Evolutionary conservation across 64 coral and sea anemone genomes (phyloP).

Genomic region (Montipora cactus): DNA sequence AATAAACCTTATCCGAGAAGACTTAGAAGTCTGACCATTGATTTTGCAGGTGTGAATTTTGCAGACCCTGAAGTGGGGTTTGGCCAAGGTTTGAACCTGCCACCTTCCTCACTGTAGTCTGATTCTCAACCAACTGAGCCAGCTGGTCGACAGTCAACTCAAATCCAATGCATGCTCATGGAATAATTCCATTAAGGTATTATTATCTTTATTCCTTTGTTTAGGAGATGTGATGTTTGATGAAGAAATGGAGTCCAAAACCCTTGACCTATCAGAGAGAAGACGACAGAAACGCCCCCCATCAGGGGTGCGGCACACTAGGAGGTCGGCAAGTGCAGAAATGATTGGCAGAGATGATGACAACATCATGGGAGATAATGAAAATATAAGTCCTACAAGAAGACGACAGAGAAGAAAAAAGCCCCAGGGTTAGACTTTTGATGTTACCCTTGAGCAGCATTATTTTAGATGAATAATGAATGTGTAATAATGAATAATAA

Average conservation of each 20-base stretch:
- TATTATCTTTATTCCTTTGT: neutral
- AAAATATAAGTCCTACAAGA: slow-evolving; percentile 79
- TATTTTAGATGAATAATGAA: too few relatives aligned
- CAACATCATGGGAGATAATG: slow-evolving; percentile 53
- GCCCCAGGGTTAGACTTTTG: slow-evolving; percentile 63
- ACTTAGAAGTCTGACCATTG: too few relatives aligned
- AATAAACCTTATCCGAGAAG: too few relatives aligned
- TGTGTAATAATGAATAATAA: too few relatives aligned
- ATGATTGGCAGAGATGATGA: slow-evolving; percentile 77
- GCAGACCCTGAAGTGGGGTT: too few relatives aligned
- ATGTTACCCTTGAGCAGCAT: neutral
- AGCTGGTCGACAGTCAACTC: too few relatives aligned
- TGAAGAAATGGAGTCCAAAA: slow-evolving; percentile 52
- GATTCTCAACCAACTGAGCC: too few relatives aligned
- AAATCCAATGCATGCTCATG: too few relatives aligned
- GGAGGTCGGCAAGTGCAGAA: slow-evolving; percentile 93
- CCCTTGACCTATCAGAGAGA: slow-evolving; percentile 72
- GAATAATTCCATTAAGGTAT: too few relatives aligned
- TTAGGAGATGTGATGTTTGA: slow-evolving; percentile 54
- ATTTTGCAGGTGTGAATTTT: too few relatives aligned
- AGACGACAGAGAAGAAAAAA: slow-evolving; percentile 81
- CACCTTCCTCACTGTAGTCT: too few relatives aligned
- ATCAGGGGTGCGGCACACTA: slow-evolving; percentile 63
- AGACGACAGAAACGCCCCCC: slow-evolving; percentile 81
- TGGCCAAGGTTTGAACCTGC: too few relatives aligned